Percentiles rank a stretch among this genome's conserved stretches.
Conservation (phyloP, 2,113 vertebrate genomes). For the Zosterops japonicus region DNA sequence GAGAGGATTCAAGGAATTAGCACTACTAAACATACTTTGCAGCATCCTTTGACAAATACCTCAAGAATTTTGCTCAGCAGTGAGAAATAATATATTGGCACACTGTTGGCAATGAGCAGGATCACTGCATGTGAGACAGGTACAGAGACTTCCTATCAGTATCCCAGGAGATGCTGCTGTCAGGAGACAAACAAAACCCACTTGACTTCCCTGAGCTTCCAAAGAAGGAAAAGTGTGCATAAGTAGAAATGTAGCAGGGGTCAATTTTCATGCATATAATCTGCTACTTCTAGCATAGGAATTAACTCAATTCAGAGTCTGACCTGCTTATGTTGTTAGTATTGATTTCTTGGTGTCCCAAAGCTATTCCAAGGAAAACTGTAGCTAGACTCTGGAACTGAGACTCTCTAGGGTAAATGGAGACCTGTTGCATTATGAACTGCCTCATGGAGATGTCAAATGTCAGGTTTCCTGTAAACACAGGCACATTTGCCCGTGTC, state of each 20-base stretch:
- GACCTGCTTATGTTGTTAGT: neutral
- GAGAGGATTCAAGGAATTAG: neutral
- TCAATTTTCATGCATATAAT: neutral
- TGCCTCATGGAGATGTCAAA: neutral
- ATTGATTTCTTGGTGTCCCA: neutral
- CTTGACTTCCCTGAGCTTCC: neutral
- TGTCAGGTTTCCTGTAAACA: neutral
- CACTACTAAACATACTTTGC: neutral
- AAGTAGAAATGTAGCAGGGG: neutral
- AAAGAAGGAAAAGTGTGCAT: neutral
- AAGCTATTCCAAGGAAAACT: neutral
- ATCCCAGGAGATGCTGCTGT: neutral
- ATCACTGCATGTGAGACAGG: neutral
- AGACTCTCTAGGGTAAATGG: neutral
- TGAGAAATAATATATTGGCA: neutral
- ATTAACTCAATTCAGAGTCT: neutral
- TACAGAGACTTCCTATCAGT: neutral
- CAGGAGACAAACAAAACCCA: neutral
- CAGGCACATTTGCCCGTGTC: accelerated
- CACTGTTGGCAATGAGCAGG: neutral
- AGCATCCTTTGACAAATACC: neutral
- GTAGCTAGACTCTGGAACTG: neutral
- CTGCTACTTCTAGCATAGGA: neutral
- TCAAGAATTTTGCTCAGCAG: neutral
- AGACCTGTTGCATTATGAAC: neutral